Base-by-base conservation (phyloP, 1,140 invertebrate genomes). In the Planococcus citri region DNA sequence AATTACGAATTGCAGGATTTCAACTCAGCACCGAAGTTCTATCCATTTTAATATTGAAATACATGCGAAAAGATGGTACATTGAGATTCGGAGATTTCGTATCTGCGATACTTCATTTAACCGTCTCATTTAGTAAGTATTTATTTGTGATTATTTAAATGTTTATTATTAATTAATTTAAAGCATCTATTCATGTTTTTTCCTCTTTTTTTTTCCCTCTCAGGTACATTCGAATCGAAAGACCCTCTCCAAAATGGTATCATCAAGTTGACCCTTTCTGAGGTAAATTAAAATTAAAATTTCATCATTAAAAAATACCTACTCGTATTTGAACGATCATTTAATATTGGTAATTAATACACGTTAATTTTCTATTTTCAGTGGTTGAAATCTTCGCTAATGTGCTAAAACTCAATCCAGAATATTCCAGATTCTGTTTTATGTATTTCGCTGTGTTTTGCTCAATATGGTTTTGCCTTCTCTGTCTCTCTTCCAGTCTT, bases 31-130 rank as follows among this genome's bases (percentile, higher is more conserved):
- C 88, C 21, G 88, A 91, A 69, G 89, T 91, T 60, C 78, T 94
- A 71, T 88, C 90, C 3, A 83, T 91, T 38, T 80, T 95, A 20
- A 87, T 94, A 61, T 80, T 94, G 69, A 82, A 90, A 71, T 94
- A 94, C 74, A 95, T 95, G 88, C 85, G 92, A 71, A 95, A 94
- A 79, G 92, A 96, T 78, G 92, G 92, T 60, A 94, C 92, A 41
- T 80, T 95, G n/a, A 80, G 92, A 74, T 93, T 95, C 76, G 92
- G 92, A 20, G 92, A 96, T 78, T 95, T 94, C 77, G 92, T 95
- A 0, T 91, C 89, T 4, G 89, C 91, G 37, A 89, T 95, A 76
- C 82, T 95, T 72, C 91, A 94, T 76, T 80, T 96, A 29, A 91
- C 89, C 71, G 85, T 91, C 70, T 89, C 92, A 29, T 95, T 95